Conservation (phyloP, 2,113 vertebrate species). For the Colossoma macropomum region DNA sequence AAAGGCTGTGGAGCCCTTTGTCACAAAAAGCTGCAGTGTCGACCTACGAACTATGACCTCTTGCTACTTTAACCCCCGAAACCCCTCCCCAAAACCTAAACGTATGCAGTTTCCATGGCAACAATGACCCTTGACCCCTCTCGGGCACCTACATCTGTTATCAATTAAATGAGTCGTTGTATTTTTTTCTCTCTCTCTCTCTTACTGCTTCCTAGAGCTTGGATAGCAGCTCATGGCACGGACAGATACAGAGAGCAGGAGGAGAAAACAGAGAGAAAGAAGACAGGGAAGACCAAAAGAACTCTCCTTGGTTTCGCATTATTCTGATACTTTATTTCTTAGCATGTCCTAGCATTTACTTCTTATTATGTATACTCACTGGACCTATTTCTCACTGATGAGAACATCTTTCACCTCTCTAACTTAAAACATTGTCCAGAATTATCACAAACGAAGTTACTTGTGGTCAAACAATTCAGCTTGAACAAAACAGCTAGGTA, state of each 20-base stretch:
- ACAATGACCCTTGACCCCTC: constrained; percentile 78
- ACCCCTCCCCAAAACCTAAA: constrained; percentile 65
- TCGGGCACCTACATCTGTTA: constrained; percentile 83
- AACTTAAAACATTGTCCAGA: not conserved
- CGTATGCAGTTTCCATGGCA: constrained; percentile 77
- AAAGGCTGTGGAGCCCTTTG: constrained; percentile 77
- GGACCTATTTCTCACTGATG: not conserved
- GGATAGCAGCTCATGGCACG: constrained; percentile 26
- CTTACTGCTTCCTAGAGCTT: not conserved
- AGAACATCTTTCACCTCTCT: not conserved
- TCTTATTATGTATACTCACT: not conserved
- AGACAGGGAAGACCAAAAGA: not conserved
- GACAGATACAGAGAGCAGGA: constrained; percentile 8
- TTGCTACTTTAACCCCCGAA: constrained; percentile 58
- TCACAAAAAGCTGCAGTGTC: constrained; percentile 74
- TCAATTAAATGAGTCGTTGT: constrained; percentile 78
- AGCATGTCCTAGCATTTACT: not conserved
- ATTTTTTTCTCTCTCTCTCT: constrained; percentile 28
- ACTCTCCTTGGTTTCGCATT: not conserved
- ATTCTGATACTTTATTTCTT: not conserved
- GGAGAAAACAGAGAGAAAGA: constrained; percentile 27
- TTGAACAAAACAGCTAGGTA: constrained; percentile 2
- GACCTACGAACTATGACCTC: constrained; percentile 79
- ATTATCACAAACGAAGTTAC: not conserved
- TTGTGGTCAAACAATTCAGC: not conserved